Percentiles rank a stretch among this genome's conserved stretches.
phyloP scores from a whole-genome alignment of 2,888 invertebrate species.

The Epinotia demarniana region DNA sequence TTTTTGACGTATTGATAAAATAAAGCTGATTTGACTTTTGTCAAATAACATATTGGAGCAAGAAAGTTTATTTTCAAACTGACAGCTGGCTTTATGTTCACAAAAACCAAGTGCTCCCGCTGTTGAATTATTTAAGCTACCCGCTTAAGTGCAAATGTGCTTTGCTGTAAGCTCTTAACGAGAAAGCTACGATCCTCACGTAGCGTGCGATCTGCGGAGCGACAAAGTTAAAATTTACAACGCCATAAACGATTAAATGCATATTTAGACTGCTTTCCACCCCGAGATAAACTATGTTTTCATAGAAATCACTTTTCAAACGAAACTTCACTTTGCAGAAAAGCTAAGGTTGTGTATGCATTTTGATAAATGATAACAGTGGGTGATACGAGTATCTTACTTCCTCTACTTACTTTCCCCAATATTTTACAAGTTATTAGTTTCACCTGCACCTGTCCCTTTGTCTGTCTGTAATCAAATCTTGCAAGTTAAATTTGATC shows the following conservation, averaged over 20 bases:
- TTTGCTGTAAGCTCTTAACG: conserved; percentile 30
- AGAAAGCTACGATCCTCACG: conserved; percentile 24
- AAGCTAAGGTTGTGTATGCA: too few species aligned
- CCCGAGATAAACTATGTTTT: neutral
- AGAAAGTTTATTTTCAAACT: neutral
- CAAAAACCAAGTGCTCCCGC: neutral
- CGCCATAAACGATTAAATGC: conserved; percentile 6
- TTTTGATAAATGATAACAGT: too few species aligned
- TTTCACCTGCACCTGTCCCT: too few species aligned
- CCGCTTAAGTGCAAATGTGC: conserved; percentile 26
- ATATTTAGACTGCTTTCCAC: neutral
- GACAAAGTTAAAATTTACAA: conserved; percentile 13
- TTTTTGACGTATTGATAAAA: too few species aligned
- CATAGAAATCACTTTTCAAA: neutral
- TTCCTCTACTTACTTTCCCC: too few species aligned
- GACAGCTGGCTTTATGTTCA: neutral
- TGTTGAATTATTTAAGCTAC: conserved; percentile 4
- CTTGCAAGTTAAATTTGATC: too few species aligned
- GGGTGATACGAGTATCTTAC: too few species aligned
- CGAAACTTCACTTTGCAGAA: too few species aligned
- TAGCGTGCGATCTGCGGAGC: neutral
- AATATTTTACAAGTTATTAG: too few species aligned
- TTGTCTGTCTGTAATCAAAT: too few species aligned
- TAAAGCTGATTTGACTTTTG: too few species aligned
- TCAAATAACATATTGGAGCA: too few species aligned